phyloP scores from a whole-genome alignment of 2,113 vertebrate species.

The Nothoprocta perdicaria region DNA sequence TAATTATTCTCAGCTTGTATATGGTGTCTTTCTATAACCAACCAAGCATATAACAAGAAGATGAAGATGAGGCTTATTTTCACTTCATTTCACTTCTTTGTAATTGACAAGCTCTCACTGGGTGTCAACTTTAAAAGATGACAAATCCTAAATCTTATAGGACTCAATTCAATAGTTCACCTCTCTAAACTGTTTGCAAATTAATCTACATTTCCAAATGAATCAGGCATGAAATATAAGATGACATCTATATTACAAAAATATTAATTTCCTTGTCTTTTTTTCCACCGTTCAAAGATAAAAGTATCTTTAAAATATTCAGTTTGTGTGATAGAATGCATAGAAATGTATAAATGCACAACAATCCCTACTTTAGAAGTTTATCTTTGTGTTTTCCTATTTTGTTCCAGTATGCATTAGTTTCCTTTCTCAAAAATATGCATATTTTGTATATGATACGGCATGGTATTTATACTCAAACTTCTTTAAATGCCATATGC shows the following conservation, averaged over 20 bases:
- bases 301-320: slow-evolving; percentile 72
- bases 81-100: slow-evolving; percentile 95
- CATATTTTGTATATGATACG: background rate
- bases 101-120: slow-evolving; percentile 97
- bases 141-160: slow-evolving; percentile 94
- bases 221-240: slow-evolving; percentile 81
- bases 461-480: background rate
- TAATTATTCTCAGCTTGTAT: slow-evolving; percentile 94
- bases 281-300: slow-evolving; percentile 63
- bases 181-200: slow-evolving; percentile 88
- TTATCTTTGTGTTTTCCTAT: slow-evolving; percentile 8
- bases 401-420: background rate
- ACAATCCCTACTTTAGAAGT: slow-evolving; percentile 22
- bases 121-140: slow-evolving; percentile 95
- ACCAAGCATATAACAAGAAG: slow-evolving; percentile 96
- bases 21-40: slow-evolving; percentile 90
- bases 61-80: slow-evolving; percentile 96
- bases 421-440: background rate
- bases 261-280: slow-evolving; percentile 80
- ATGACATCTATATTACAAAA: slow-evolving; percentile 81
- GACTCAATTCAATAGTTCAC: slow-evolving; percentile 89
- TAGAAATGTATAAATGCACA: slow-evolving; percentile 45
- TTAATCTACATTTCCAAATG: slow-evolving; percentile 97
- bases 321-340: slow-evolving; percentile 60
- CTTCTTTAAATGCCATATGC: background rate